phyloP scores from a whole-genome alignment of 2,113 vertebrate genomes.

The Amblyornis subalaris region DNA sequence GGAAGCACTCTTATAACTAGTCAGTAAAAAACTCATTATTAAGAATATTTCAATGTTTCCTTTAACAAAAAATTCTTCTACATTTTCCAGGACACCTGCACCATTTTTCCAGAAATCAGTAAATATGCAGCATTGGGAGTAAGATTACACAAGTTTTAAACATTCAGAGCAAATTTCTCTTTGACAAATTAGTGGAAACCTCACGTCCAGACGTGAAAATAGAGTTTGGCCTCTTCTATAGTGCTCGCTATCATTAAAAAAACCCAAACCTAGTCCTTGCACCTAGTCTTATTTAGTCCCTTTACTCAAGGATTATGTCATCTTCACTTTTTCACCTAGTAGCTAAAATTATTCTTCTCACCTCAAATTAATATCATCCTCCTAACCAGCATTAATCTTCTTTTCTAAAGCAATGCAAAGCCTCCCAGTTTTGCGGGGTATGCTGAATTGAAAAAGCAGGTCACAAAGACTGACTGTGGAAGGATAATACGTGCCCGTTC shows the following conservation, averaged over 20 bases:
- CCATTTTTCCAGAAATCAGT: neutral
- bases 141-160: neutral
- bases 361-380: constrained; percentile 25
- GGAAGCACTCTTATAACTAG: neutral
- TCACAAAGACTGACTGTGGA: neutral
- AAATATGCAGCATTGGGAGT: neutral
- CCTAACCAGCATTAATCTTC: constrained; percentile 18
- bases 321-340: constrained; percentile 22
- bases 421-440: neutral
- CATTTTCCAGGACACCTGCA: neutral
- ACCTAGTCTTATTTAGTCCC: neutral
- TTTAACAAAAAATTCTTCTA: neutral
- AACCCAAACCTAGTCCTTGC: neutral
- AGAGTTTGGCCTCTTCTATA: neutral
- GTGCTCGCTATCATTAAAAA: neutral
- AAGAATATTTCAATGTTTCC: neutral
- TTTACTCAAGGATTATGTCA: neutral
- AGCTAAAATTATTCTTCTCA: constrained; percentile 49
- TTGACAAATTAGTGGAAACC: neutral
- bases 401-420: constrained; percentile 28
- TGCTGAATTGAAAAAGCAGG: neutral
- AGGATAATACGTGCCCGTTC: neutral
- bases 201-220: neutral
- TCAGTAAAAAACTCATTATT: neutral
- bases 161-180: neutral